phyloP scores from a whole-genome alignment of 2,797 vertebrate genomes.

The Chelon auratus region DNA sequence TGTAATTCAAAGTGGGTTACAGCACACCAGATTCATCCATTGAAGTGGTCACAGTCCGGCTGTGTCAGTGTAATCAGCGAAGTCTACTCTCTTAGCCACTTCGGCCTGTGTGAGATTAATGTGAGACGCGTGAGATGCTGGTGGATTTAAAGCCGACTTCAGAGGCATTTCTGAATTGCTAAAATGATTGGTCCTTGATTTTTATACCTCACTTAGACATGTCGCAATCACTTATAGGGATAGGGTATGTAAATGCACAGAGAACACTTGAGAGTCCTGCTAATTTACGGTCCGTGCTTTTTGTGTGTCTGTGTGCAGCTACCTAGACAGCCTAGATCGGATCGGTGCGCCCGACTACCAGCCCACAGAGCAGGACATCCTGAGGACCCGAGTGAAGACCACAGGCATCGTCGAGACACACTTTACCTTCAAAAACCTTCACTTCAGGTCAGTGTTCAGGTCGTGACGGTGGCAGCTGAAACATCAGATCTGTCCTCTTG shows the following conservation, averaged over 20 bases:
- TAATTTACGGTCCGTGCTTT: constrained; percentile 17
- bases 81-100: no score
- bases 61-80: no score
- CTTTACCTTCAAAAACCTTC: constrained; percentile 98
- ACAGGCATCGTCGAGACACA: constrained; percentile 98
- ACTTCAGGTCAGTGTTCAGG: constrained; percentile 88
- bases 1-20: neutral
- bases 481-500: no score
- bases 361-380: constrained; percentile 97
- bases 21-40: neutral
- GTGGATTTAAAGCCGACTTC: neutral
- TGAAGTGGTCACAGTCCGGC: no score
- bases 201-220: neutral
- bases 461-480: no score
- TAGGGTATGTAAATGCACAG: no score
- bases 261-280: neutral
- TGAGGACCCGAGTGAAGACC: constrained; percentile 97
- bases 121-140: neutral
- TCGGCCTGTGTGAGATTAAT: no score
- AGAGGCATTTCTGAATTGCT: neutral
- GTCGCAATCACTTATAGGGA: no score
- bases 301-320: constrained; percentile 80
- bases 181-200: neutral
- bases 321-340: constrained; percentile 97
- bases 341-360: constrained; percentile 94